phyloP scores from a whole-genome alignment of 2,888 invertebrate species.

The Tryphoninae sp. region DNA sequence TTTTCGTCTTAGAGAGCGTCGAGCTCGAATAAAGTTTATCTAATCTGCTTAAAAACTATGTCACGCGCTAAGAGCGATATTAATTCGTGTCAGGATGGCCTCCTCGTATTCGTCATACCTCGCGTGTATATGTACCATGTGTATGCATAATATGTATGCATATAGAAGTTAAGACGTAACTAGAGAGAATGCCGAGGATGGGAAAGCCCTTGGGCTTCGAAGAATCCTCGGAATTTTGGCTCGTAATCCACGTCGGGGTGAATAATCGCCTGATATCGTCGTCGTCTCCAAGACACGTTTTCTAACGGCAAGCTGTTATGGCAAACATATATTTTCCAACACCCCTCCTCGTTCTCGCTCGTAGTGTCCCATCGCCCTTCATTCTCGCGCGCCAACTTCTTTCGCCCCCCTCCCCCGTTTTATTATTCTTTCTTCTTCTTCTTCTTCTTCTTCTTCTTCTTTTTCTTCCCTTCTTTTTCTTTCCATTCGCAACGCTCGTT shows the following conservation, averaged over 20 bases:
- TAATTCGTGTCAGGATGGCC: constrained; percentile 49
- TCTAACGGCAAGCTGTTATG: constrained; percentile 37
- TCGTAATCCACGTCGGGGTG: constrained; percentile 65
- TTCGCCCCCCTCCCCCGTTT: neutral
- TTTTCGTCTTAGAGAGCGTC: too few species aligned
- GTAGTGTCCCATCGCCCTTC: constrained; percentile 20
- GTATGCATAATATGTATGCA: constrained; percentile 7
- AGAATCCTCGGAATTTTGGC: constrained; percentile 66
- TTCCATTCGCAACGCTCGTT: constrained; percentile 10
- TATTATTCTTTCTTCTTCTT: constrained; percentile 5
- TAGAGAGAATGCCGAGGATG: constrained; percentile 9
- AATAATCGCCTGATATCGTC: constrained; percentile 65
- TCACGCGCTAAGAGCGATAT: constrained; percentile 37
- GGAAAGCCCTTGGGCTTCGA: constrained; percentile 56
- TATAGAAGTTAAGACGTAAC: constrained; percentile 30
- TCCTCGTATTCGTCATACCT: constrained; percentile 60
- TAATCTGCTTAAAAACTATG: constrained; percentile 30
- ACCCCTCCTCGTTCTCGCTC: constrained; percentile 28
- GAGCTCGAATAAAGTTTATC: neutral
- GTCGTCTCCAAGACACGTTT: constrained; percentile 45
- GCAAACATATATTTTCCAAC: constrained; percentile 64
- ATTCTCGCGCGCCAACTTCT: constrained; percentile 17
- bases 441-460: constrained; percentile 17
- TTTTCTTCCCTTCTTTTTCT: constrained; percentile 17
- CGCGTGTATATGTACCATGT: constrained; percentile 11